Evolutionary conservation across 2,113 vertebrate genomes (phyloP).

Genomic region (Galeopterus variegatus): DNA sequence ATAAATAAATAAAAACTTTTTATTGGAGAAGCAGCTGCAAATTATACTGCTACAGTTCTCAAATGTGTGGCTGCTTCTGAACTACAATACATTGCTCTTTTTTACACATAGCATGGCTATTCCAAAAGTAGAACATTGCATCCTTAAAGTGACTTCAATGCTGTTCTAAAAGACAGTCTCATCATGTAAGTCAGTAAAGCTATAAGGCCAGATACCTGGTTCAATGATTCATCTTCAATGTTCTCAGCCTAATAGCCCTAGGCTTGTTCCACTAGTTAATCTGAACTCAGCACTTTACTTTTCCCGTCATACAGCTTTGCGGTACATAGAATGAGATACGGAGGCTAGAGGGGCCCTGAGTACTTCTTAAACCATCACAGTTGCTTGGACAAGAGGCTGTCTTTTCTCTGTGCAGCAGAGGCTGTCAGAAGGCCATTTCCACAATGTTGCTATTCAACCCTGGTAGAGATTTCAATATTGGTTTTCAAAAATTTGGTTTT

Average conservation of each 20-base stretch:
- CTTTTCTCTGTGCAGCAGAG: background rate
- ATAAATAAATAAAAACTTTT: background rate
- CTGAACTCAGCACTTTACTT: background rate
- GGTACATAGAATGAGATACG: background rate
- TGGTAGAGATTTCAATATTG: background rate
- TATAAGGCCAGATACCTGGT: conserved; percentile 33
- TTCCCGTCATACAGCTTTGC: background rate
- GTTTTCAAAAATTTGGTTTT: background rate
- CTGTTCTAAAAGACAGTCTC: conserved; percentile 11
- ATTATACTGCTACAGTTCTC: conserved; percentile 18
- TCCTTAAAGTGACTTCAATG: conserved; percentile 35
- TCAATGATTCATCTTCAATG: background rate
- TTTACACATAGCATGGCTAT: background rate
- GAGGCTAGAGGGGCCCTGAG: background rate
- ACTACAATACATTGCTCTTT: background rate
- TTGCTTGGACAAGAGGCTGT: no score
- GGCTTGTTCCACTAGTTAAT: conserved; percentile 36
- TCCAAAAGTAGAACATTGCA: background rate
- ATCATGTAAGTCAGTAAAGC: background rate
- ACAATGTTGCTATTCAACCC: background rate
- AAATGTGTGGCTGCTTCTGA: background rate
- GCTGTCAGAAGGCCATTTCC: background rate
- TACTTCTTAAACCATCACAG: background rate
- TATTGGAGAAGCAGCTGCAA: conserved; percentile 68
- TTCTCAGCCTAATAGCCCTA: background rate